These are phyloP conservation scores for Fulmarus glacialis DNA, from an alignment of 2,113 vertebrate genomes.

Conservation along the genomic window DNA sequence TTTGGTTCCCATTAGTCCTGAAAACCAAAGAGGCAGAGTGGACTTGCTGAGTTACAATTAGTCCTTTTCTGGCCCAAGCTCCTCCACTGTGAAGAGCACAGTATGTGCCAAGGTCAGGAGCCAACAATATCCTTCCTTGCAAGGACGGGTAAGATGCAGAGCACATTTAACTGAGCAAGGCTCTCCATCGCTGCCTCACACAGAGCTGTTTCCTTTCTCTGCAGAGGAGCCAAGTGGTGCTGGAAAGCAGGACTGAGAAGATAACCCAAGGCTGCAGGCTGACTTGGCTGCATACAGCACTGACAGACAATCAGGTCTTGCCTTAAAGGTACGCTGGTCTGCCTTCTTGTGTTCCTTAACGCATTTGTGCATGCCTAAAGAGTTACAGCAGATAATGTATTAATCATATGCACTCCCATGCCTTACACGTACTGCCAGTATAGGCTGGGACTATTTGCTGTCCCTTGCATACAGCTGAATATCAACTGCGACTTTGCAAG, in stretches of 20 bases:
- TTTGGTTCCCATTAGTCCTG: not conserved
- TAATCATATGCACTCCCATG: not conserved
- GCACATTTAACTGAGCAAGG: not conserved
- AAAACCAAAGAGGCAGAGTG: not conserved
- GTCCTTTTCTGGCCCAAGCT: not conserved
- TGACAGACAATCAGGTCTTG: not conserved
- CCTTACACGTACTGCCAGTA: not conserved
- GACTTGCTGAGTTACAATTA: not conserved
- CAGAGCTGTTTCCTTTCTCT: not conserved
- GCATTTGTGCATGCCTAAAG: not conserved
- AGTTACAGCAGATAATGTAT: not conserved
- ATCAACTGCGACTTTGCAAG: not conserved
- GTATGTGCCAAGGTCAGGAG: not conserved
- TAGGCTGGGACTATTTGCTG: not conserved
- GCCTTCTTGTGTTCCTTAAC: not conserved
- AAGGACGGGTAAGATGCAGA: not conserved
- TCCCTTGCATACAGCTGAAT: not conserved
- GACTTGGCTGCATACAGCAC: not conserved
- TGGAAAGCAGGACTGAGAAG: not conserved
- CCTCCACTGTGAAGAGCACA: not conserved
- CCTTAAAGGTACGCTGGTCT: not conserved
- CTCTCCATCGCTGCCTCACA: not conserved
- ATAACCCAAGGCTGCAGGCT: not conserved
- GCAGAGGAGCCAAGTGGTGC: not conserved
- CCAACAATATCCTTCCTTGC: not conserved